Base-by-base conservation (phyloP, 2,797 vertebrate genomes). In the Leptoclinus maculatus region DNA sequence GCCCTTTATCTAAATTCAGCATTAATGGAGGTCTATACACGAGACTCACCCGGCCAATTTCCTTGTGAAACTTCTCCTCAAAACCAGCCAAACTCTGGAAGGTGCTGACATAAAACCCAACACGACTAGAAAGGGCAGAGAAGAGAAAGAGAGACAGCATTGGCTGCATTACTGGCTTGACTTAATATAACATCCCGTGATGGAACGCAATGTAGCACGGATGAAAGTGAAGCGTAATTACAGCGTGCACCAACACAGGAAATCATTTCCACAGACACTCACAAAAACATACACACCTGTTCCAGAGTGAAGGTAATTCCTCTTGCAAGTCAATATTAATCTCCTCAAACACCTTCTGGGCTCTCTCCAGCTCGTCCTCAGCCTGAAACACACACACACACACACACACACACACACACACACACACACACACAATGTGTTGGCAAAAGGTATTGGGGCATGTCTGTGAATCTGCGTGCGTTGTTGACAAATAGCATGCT, bases 91-190 rank as follows among this genome's bases (percentile, higher is more conserved):
- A 96, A 93, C 97, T 99, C 96, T 99, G 98, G 94, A 99, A 99
- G 71, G 98, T 99, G 96, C 99, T 99, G 92, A 99, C 97, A 1
- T 99, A 99, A 93, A 99, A 99, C 82, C 98, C 98, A 86, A 99
- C 98, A 70, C 98, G 98, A 93, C 98, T 99, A n/a, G 36, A 83
- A 36, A 70, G 10, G 39, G 36, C 38, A 63, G 38, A 59, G 62
- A 41, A 54, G 27, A 64, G 36, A 70, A 62, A 73, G n/a, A 76
- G 36, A 68, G 12, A 56, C n/a, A 70, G n/a, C 47, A 74, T 60
- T 77, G 68, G 82, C 27, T 72, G 54, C 5, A 69, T 73, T 65
- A 59, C 14, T 5, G 8, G 21, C 59, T 64, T 65, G 19, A 71
- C 66, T 83, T 83, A 19, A 47, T 66, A 69, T 29, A 60, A 67